Percentiles rank a stretch among this genome's conserved stretches.
Evolutionary conservation across 2,888 invertebrate species (phyloP).

Genomic region (Oscheius sp.): DNA sequence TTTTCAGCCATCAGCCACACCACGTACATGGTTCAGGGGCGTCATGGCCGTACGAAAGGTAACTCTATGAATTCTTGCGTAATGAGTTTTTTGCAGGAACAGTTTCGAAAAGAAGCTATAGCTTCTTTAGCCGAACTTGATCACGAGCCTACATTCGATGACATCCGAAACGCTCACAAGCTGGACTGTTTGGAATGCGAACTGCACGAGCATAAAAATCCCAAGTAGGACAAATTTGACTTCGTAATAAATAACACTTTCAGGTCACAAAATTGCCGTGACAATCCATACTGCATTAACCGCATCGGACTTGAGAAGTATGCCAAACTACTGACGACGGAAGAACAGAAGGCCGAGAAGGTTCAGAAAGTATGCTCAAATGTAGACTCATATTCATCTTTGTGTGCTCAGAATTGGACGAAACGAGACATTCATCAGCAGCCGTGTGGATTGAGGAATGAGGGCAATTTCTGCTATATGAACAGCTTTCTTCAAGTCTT

Average conservation of each 20-base stretch:
- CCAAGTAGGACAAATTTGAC: conserved; percentile 48
- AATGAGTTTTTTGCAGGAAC: conserved; percentile 34
- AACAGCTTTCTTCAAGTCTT: conserved; percentile 73
- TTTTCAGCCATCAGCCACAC: conserved; percentile 7
- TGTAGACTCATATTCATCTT: too few relatives aligned
- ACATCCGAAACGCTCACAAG: conserved; percentile 49
- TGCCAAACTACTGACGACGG: conserved; percentile 63
- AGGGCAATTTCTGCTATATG: conserved; percentile 71
- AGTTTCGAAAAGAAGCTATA: conserved; percentile 48
- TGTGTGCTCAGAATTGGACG: conserved; percentile 42
- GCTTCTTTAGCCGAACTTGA: conserved; percentile 26
- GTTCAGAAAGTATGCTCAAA: conserved; percentile 35
- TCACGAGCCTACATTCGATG: conserved; percentile 25
- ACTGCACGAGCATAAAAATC: conserved; percentile 55
- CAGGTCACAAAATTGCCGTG: conserved; percentile 56
- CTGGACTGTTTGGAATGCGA: conserved; percentile 53
- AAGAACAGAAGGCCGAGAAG: conserved; percentile 45
- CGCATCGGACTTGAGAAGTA: conserved; percentile 69
- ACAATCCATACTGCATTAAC: conserved; percentile 67
- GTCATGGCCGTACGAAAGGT: conserved; percentile 39
- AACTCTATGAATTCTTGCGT: background rate
- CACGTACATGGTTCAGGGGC: background rate
- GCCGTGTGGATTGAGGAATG: conserved; percentile 68
- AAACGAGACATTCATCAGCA: conserved; percentile 57
- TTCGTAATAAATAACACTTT: background rate